Base-by-base conservation (phyloP, 1,140 invertebrate species). In the Lepidurus packardi region DNA sequence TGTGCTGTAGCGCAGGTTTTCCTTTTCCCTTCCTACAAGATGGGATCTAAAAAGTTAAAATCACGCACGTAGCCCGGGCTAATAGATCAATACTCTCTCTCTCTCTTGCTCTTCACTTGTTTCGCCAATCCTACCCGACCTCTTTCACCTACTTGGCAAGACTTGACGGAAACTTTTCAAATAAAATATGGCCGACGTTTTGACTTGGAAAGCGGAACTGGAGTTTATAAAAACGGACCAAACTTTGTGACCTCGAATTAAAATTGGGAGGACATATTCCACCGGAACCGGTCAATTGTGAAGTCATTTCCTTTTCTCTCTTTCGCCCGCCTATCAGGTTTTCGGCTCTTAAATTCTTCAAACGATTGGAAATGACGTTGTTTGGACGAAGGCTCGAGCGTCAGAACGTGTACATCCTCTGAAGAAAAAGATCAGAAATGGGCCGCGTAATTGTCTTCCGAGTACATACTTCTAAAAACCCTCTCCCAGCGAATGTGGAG, bases 221-320 rank as follows among this genome's bases (percentile, higher is more conserved):
- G 34, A 34, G 34, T 34, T 34, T 34, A 34, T 34, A 34, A 3
- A 34, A 34, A 34, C 34, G 34, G 34, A 0, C 34, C 34, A 34
- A 34, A 34, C 34, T 47, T 3, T 65, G 53, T 65, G 53, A 65
- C 53, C 53, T 65, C 53, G 53, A 65, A 65, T n/a, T 65, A 65
- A 65, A 65, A 65, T 65, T 65, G 13, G 53, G 53, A 9, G n/a
- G 53, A 65, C 53, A 65, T 65, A 65, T 65, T 65, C 53, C 1
- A 65, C 53, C 53, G 53, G 53, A 65, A 65, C 53, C 53, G 53
- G 8, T 65, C 53, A 65, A 65, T 65, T 65, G 53, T 65, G 53
- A 65, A 65, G 53, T 65, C 53, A 65, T 65, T 65, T 65, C 53
- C 53, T 65, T 65, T 65, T 65, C 53, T 65, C 21, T 65, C 53